Evolutionary conservation across 1,140 invertebrate species (phyloP).

Genomic region (Tachypleus tridentatus): DNA sequence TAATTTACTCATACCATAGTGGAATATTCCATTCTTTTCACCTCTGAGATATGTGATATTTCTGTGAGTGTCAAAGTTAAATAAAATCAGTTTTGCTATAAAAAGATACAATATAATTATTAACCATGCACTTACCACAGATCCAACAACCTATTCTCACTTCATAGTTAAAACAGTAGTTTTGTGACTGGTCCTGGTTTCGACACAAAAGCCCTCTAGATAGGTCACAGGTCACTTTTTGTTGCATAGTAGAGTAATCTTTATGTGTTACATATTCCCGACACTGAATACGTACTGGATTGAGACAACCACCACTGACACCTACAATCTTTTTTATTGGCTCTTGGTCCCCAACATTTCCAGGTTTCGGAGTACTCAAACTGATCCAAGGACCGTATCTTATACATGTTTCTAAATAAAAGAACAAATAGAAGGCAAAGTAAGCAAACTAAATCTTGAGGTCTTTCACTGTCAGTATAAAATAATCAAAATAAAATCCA

Average conservation of each 20-base stretch:
- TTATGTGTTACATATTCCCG: constrained; percentile 17
- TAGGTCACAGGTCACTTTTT: constrained; percentile 31
- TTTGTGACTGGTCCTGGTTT: constrained; percentile 20
- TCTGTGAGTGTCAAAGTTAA: no score
- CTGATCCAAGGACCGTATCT: constrained; percentile 28
- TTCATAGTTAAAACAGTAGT: constrained; percentile 29
- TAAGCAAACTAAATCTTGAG: no score
- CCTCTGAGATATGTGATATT: no score
- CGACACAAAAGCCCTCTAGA: constrained; percentile 32
- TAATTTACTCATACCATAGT: no score
- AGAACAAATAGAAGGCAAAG: not conserved
- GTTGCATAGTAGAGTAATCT: constrained; percentile 19
- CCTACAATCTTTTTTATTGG: constrained; percentile 13
- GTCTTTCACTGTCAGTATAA: no score
- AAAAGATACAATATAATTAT: no score
- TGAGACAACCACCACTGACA: constrained; percentile 18
- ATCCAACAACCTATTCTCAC: constrained; percentile 29
- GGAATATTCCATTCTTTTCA: no score
- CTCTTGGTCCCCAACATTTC: constrained; percentile 18
- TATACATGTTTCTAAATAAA: constrained; percentile 14
- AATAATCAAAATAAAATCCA: no score
- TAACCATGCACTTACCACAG: constrained; percentile 11
- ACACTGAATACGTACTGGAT: constrained; percentile 28
- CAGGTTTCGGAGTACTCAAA: constrained; percentile 20
- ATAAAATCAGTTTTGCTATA: no score